These are phyloP conservation scores for Thamnophis sirtalis DNA, from an alignment of 2,113 vertebrate species.

Conservation along the genomic window DNA sequence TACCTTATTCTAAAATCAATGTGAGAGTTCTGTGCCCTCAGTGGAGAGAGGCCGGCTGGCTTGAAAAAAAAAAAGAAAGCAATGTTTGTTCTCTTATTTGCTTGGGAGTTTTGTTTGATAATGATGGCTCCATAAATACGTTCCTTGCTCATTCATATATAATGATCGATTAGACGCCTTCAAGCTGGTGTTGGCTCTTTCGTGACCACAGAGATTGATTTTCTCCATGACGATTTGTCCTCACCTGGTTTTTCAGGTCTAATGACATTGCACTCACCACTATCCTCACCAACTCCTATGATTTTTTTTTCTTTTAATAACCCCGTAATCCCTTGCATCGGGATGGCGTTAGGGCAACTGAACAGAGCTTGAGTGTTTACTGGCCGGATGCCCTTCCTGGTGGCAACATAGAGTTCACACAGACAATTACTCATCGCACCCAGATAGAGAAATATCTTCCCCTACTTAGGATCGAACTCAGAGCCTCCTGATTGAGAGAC, in stretches of 20 bases:
- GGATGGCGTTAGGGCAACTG: no score
- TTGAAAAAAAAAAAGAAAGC: not conserved
- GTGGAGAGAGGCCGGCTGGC: not conserved
- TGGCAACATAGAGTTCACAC: no score
- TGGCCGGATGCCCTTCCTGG: no score
- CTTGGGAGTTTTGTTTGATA: not conserved
- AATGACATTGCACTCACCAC: not conserved
- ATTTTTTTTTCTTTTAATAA: no score
- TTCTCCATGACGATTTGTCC: not conserved
- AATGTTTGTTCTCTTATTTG: not conserved
- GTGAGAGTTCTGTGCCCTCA: not conserved
- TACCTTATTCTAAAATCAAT: not conserved
- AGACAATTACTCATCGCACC: no score
- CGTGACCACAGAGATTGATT: not conserved
- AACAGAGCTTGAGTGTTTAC: no score
- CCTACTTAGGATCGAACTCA: no score
- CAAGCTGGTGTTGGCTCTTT: not conserved
- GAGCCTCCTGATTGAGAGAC: no score
- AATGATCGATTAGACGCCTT: not conserved
- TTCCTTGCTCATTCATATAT: not conserved
- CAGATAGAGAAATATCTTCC: no score
- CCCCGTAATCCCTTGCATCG: no score
- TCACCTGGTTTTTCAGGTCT: not conserved
- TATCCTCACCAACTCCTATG: not conserved
- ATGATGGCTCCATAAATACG: not conserved